phyloP scores from a whole-genome alignment of 2,888 invertebrate species.

The Tachystola acroxantha region DNA sequence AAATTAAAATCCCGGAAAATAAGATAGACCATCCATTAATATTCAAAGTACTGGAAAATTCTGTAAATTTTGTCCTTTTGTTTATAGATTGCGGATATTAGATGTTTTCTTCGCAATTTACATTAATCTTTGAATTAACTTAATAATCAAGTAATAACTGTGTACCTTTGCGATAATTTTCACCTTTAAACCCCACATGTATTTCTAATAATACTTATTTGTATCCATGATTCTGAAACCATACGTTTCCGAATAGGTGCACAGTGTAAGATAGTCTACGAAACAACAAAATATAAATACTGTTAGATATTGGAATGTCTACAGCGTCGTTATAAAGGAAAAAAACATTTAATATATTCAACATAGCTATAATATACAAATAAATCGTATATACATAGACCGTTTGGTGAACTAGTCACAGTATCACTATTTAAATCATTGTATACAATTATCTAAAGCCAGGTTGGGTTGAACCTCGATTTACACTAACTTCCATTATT shows the following conservation, averaged over 20 bases:
- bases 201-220: too few relatives aligned
- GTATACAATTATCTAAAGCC: slow-evolving; percentile 78
- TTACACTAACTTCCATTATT: slow-evolving; percentile 70
- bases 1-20: too few relatives aligned
- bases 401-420: slow-evolving; percentile 34
- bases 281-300: slow-evolving; percentile 16
- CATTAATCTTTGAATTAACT: too few relatives aligned
- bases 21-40: too few relatives aligned
- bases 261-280: slow-evolving; percentile 4
- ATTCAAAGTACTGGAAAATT: too few relatives aligned
- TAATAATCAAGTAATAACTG: too few relatives aligned
- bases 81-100: too few relatives aligned
- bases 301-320: slow-evolving; percentile 31
- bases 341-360: slow-evolving; percentile 34
- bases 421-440: slow-evolving; percentile 52
- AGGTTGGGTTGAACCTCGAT: slow-evolving; percentile 63
- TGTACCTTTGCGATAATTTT: too few relatives aligned
- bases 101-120: too few relatives aligned
- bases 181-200: too few relatives aligned
- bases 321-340: slow-evolving; percentile 34
- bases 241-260: slow-evolving; percentile 2
- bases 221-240: background rate
- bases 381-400: slow-evolving; percentile 50
- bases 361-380: slow-evolving; percentile 46
- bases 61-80: too few relatives aligned